Conservation (phyloP, 1,140 invertebrate genomes). For the Semibalanus balanoides region DNA sequence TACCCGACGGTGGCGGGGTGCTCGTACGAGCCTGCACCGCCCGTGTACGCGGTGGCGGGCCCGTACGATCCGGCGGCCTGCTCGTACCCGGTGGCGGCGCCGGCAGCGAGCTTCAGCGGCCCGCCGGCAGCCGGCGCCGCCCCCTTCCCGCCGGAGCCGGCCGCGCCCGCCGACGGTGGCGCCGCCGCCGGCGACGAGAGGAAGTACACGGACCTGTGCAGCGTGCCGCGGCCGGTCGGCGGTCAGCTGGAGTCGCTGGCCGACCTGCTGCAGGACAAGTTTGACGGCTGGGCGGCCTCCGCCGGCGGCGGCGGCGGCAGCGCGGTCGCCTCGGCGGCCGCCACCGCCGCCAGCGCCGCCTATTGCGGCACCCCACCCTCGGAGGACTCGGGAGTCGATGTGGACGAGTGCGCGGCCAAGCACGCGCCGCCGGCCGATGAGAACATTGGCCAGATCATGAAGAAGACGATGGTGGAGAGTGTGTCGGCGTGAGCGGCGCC, state of each 20-base stretch:
- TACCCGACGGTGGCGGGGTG: background rate
- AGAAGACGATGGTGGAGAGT: conserved; percentile 3
- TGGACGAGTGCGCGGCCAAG: background rate
- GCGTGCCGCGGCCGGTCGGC: background rate
- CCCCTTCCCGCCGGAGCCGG: background rate
- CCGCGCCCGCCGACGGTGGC: too few relatives aligned
- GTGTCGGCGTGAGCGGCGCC: background rate
- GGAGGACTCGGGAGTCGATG: background rate
- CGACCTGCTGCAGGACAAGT: background rate
- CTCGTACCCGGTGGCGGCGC: background rate
- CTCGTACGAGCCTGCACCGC: background rate
- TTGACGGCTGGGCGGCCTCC: background rate
- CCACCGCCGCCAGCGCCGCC: background rate
- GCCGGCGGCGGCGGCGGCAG: background rate
- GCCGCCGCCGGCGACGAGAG: background rate
- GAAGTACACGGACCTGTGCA: background rate
- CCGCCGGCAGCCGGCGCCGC: too few relatives aligned
- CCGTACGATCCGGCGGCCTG: background rate
- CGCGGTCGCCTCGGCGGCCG: background rate
- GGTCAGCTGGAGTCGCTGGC: background rate
- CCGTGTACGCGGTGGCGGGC: background rate
- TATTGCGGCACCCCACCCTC: background rate
- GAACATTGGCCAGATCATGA: background rate
- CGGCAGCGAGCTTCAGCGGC: too few relatives aligned
- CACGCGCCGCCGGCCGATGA: background rate